These are phyloP conservation scores for Magallana angulata DNA, from an alignment of 1,140 invertebrate species.

Conservation along the genomic window DNA sequence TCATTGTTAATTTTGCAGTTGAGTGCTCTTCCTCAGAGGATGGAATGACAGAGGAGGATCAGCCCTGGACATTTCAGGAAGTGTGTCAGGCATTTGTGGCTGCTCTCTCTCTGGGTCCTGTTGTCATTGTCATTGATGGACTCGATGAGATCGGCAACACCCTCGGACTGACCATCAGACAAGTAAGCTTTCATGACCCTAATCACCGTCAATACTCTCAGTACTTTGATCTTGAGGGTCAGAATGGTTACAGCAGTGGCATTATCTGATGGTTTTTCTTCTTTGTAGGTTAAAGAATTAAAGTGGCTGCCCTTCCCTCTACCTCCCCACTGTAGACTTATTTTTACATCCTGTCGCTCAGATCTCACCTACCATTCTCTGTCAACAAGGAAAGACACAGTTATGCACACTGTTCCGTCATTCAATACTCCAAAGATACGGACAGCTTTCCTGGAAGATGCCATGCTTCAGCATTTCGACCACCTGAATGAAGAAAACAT, in stretches of 20 bases:
- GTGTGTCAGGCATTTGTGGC: slow-evolving; percentile 74
- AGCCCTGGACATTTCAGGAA: slow-evolving; percentile 64
- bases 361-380: slow-evolving; percentile 70
- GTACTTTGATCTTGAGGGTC: neutral
- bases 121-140: slow-evolving; percentile 75
- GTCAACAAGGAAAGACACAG: slow-evolving; percentile 64
- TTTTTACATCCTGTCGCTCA: slow-evolving; percentile 71
- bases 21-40: neutral
- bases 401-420: slow-evolving; percentile 58
- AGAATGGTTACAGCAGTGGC: neutral
- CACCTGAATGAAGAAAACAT: slow-evolving; percentile 55
- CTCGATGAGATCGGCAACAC: slow-evolving; percentile 73
- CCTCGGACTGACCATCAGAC: slow-evolving; percentile 58
- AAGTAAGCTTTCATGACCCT: slow-evolving; percentile 18
- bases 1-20: neutral
- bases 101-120: slow-evolving; percentile 71
- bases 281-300: slow-evolving; percentile 73
- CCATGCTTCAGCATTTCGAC: slow-evolving; percentile 62
- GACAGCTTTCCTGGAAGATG: slow-evolving; percentile 60
- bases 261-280: neutral
- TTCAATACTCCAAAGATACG: slow-evolving; percentile 58
- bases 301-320: slow-evolving; percentile 74
- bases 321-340: slow-evolving; percentile 73
- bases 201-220: neutral
- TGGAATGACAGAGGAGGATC: slow-evolving; percentile 41